Evolutionary conservation across 2,888 invertebrate species (phyloP), one percentile per base, ranked within the genome.

Genomic region (Heterodera filipjevi): DNA sequence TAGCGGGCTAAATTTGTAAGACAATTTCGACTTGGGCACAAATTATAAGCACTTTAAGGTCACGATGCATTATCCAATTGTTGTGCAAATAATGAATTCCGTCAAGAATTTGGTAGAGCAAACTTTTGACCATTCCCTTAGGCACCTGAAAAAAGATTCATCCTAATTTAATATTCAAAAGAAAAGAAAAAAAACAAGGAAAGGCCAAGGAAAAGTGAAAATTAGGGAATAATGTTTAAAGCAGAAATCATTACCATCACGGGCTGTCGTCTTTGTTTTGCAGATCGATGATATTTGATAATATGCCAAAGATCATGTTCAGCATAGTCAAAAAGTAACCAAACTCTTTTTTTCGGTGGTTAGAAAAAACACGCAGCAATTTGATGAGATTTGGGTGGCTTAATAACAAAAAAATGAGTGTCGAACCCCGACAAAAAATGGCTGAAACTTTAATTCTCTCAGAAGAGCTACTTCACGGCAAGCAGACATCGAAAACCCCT

Each of bases 241-340:
- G 8, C 49, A 49, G 19, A 49, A 19, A n/a, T n/a, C n/a, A n/a
- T 49, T 14, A 78, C 79, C 70, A 79, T 79, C 27, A 79, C 79
- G 80, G 94, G 94, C 89, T 96, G 96, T 89, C 98, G 97, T 88
- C 95, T 96, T 12, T 96, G 64, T 66, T 85, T 86, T 0, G 97
- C 96, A 77, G 96, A 95, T 88, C 99, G 92, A 90, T 99, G 98
- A 90, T 95, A 98, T 91, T 99, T 99, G 73, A 99, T 99, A 44
- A 99, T 99, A 90, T 99, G 98, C 99, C 98, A 99, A 78, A 99
- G 91, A 91, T 99, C 99, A 92, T 99, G 98, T 91, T 99, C 98
- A 0, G 98, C 97, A 92, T 95, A 99, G 90, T 99, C 98, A 91
- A 98, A 96, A 16, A 99, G 91, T 59, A 98, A 91, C 94, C 96